phyloP scores from a whole-genome alignment of 2,888 invertebrate genomes.

The Auanema freiburgensis region DNA sequence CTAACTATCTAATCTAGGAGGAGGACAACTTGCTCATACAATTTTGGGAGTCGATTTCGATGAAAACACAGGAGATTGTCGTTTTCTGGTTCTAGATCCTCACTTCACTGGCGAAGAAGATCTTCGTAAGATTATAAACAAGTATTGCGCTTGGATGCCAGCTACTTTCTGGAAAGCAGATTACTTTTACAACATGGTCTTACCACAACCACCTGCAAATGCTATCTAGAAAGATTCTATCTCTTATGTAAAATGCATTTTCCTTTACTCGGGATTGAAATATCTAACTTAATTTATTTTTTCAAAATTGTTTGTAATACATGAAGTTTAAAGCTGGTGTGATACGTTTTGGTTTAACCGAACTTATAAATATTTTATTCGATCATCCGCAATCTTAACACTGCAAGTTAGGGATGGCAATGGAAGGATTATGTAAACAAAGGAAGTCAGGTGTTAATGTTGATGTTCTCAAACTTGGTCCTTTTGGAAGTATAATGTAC shows the following conservation, averaged over 20 bases:
- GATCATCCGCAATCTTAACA: no score
- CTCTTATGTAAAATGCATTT: background rate
- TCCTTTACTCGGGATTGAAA: background rate
- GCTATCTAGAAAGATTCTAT: slow-evolving; percentile 24
- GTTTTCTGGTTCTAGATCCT: slow-evolving; percentile 94
- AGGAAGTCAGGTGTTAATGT: no score
- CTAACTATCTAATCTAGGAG: slow-evolving; percentile 72
- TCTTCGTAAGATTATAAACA: slow-evolving; percentile 40
- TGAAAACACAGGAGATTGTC: slow-evolving; percentile 77
- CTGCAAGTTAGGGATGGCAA: no score
- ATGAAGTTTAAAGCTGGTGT: no score
- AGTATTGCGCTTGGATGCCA: slow-evolving; percentile 90
- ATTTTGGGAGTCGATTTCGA: slow-evolving; percentile 91
- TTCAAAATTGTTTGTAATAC: no score
- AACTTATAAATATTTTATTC: no score
- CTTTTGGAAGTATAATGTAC: no score
- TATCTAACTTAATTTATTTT: slow-evolving; percentile 1
- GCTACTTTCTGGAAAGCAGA: slow-evolving; percentile 90
- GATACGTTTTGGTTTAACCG: no score
- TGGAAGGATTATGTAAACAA: no score
- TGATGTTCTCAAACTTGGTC: no score
- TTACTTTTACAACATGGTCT: slow-evolving; percentile 90
- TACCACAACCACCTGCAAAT: slow-evolving; percentile 74
- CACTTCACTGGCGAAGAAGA: slow-evolving; percentile 79
- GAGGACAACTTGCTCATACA: slow-evolving; percentile 95